Conservation (phyloP, 2,888 invertebrate species). For the Anaspis maculata region DNA sequence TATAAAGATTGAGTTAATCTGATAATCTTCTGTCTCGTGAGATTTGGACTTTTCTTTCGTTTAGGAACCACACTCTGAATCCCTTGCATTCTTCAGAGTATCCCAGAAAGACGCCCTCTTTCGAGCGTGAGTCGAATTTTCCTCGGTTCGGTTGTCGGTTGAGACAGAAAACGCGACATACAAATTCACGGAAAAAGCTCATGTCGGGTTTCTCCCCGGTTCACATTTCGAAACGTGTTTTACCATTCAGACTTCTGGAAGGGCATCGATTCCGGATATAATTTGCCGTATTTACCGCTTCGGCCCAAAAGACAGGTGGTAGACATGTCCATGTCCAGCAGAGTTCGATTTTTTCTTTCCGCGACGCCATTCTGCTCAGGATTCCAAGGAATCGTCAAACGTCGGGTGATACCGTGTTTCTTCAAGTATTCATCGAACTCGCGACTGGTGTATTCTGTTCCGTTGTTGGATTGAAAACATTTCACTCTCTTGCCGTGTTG, state of each 20-base stretch:
- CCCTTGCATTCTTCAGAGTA: conserved; percentile 21
- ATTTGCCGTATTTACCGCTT: conserved; percentile 29
- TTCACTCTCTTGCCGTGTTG: too few species aligned
- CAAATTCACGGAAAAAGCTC: conserved; percentile 22
- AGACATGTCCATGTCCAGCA: conserved; percentile 13
- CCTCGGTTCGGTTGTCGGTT: conserved; percentile 16
- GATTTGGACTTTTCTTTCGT: conserved; percentile 13
- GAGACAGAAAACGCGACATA: conserved; percentile 16
- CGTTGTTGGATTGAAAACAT: too few species aligned
- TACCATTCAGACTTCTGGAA: conserved; percentile 17
- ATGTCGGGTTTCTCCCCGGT: conserved; percentile 20
- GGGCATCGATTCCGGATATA: conserved; percentile 29
- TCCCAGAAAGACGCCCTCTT: conserved; percentile 23
- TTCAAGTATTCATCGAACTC: too few species aligned
- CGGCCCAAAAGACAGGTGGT: conserved; percentile 27
- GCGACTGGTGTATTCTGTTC: too few species aligned
- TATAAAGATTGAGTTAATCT: too few species aligned
- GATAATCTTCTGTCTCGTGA: too few species aligned
- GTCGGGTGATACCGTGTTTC: too few species aligned
- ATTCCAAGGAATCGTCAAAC: too few species aligned
- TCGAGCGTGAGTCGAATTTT: conserved; percentile 20
- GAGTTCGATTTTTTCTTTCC: too few species aligned
- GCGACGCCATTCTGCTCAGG: conserved; percentile 21
- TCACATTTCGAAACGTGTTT: conserved; percentile 23
- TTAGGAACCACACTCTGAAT: conserved; percentile 19